These are phyloP conservation scores for Platerodrilus igneus DNA, from an alignment of 2,888 invertebrate species.

Conservation along the genomic window DNA sequence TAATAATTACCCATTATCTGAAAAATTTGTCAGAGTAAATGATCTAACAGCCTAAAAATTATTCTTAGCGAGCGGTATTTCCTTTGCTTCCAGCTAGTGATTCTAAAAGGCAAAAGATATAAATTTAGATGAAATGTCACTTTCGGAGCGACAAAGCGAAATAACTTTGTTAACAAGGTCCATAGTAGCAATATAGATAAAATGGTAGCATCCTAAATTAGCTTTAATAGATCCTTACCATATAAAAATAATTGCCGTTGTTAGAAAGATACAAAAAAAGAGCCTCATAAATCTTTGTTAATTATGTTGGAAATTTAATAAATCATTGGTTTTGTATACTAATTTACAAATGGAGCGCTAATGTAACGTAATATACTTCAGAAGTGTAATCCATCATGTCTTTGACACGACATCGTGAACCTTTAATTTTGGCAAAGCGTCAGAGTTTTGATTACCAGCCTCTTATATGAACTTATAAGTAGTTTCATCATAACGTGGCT, in stretches of 20 bases:
- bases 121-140: slow-evolving; percentile 28
- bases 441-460: slow-evolving; percentile 17
- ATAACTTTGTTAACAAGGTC: slow-evolving; percentile 29
- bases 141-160: slow-evolving; percentile 27
- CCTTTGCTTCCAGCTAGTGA: too few species aligned
- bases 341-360: slow-evolving; percentile 26
- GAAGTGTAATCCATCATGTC: slow-evolving; percentile 23
- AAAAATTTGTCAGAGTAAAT: too few species aligned
- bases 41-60: too few species aligned
- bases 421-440: slow-evolving; percentile 21
- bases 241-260: slow-evolving; percentile 12
- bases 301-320: slow-evolving; percentile 22
- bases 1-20: too few species aligned
- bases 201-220: slow-evolving; percentile 28
- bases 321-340: slow-evolving; percentile 26
- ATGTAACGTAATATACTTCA: slow-evolving; percentile 26
- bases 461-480: too few species aligned
- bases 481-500: too few species aligned
- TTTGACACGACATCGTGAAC: slow-evolving; percentile 21
- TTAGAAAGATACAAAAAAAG: slow-evolving; percentile 17
- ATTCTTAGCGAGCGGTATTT: too few species aligned
- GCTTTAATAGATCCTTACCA: slow-evolving; percentile 26
- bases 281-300: slow-evolving; percentile 20
- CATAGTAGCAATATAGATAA: slow-evolving; percentile 29
- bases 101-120: too few species aligned